Evolutionary conservation across 1,140 invertebrate species (phyloP).

Genomic region (Reticulitermes speratus): DNA sequence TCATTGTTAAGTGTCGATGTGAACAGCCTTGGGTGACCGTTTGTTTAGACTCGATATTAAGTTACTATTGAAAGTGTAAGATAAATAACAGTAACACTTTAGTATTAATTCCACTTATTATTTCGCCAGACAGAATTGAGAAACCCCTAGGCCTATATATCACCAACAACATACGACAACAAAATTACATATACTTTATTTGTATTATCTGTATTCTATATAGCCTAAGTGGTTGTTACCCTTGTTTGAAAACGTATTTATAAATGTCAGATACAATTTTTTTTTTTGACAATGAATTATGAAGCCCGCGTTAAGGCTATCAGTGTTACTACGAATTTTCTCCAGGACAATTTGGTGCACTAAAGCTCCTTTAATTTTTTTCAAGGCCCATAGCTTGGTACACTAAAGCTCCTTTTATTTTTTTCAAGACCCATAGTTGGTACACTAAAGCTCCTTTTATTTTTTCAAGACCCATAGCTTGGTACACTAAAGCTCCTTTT

Average conservation of each 20-base stretch:
- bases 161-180: background rate
- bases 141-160: background rate
- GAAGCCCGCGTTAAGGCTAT: too few relatives aligned
- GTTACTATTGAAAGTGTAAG: background rate
- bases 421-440: too few relatives aligned
- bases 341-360: too few relatives aligned
- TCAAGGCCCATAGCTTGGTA: too few relatives aligned
- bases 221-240: background rate
- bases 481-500: too few relatives aligned
- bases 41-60: background rate
- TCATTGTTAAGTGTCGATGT: background rate
- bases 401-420: too few relatives aligned
- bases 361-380: too few relatives aligned
- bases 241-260: background rate
- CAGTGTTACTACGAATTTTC: too few relatives aligned
- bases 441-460: too few relatives aligned
- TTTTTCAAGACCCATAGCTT: too few relatives aligned
- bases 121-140: background rate
- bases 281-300: background rate
- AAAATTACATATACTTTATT: background rate
- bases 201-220: background rate
- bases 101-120: background rate
- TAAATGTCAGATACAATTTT: background rate
- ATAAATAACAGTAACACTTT: conserved; percentile 13
- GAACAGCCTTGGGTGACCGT: background rate